Evolutionary conservation across 2,797 vertebrate species (phyloP).

Genomic region (Fratercula arctica): DNA sequence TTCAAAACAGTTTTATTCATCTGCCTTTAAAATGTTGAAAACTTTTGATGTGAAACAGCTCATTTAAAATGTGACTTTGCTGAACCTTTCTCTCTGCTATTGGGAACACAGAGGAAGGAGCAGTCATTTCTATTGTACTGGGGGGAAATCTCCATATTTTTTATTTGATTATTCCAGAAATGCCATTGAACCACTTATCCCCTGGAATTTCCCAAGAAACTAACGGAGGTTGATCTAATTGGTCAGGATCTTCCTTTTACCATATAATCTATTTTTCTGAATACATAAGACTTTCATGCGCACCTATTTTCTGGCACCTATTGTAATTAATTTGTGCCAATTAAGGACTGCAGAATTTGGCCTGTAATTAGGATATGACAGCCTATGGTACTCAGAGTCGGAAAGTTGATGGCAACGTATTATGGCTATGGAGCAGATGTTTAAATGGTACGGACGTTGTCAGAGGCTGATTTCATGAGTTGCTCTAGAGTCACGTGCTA

Average conservation of each 20-base stretch:
- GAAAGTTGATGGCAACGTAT: not conserved
- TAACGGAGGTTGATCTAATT: not conserved
- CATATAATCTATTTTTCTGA: not conserved
- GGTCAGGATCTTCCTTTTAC: not conserved
- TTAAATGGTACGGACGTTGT: not conserved
- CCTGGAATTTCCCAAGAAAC: not conserved
- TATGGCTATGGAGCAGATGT: accelerated
- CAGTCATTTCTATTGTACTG: not conserved
- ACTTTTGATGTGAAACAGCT: not conserved
- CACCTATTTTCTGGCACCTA: not conserved
- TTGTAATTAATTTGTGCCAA: not conserved
- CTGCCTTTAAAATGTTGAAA: not conserved
- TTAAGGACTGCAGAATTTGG: not conserved
- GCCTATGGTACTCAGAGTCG: not conserved
- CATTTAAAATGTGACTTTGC: not conserved
- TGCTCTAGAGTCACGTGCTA: not conserved
- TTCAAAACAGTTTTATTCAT: not conserved
- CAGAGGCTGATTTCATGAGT: not conserved
- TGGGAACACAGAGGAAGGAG: not conserved
- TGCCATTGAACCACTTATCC: not conserved
- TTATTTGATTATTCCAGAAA: not conserved
- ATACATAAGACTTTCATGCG: not conserved
- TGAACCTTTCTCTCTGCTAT: not conserved
- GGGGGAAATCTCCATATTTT: not conserved
- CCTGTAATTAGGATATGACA: not conserved